Conservation (phyloP, 2,113 vertebrate genomes). For the Madoqua kirkii region DNA sequence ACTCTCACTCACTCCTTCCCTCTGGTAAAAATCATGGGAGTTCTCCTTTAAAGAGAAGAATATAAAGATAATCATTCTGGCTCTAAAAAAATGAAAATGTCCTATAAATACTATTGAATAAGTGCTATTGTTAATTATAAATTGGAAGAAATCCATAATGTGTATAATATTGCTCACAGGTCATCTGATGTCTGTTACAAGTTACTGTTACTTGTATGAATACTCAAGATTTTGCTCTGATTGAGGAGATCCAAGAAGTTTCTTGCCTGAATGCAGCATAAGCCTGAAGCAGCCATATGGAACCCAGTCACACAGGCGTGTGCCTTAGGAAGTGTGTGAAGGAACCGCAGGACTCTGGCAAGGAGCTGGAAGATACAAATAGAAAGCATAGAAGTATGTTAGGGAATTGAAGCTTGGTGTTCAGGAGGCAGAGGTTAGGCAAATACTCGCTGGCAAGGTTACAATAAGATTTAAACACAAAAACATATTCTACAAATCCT, state of each 20-base stretch:
- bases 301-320: not conserved
- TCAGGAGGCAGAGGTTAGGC: not conserved
- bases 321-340: not conserved
- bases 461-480: not conserved
- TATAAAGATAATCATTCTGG: slow-evolving; percentile 49
- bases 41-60: slow-evolving; percentile 47
- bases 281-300: not conserved
- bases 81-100: not conserved
- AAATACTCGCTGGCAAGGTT: slow-evolving; percentile 7
- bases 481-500: not conserved
- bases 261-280: not conserved
- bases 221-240: not conserved
- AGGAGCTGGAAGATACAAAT: slow-evolving; percentile 6
- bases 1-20: not conserved
- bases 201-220: not conserved
- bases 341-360: not conserved
- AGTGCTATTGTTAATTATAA: slow-evolving; percentile 61
- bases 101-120: slow-evolving; percentile 15
- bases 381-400: slow-evolving; percentile 21
- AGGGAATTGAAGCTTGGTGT: not conserved
- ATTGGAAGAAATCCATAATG: slow-evolving; percentile 28
- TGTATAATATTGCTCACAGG: slow-evolving; percentile 17
- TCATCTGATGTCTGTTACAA: slow-evolving; percentile 54
- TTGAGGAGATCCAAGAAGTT: not conserved
- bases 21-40: slow-evolving; percentile 30